Evolutionary conservation across 2,797 vertebrate species (phyloP).

Genomic region (Pampus argenteus): DNA sequence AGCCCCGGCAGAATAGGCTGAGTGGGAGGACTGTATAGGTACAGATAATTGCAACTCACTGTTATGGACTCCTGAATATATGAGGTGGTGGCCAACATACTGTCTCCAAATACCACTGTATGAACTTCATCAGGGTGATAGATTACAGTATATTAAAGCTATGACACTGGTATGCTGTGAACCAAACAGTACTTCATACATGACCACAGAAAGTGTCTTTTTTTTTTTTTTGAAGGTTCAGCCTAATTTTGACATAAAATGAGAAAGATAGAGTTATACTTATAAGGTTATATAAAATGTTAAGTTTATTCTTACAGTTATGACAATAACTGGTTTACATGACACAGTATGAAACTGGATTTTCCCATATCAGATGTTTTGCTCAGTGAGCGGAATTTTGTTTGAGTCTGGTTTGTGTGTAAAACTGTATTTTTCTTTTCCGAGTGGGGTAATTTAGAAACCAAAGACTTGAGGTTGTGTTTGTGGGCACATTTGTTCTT

Average conservation of each 20-base stretch:
- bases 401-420: slow-evolving; percentile 25
- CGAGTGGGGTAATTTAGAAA: slow-evolving; percentile 31
- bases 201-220: not conserved
- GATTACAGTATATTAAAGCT: slow-evolving; percentile 60
- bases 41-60: slow-evolving; percentile 81
- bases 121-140: slow-evolving; percentile 58
- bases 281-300: slow-evolving; percentile 12
- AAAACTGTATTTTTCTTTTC: slow-evolving; percentile 24
- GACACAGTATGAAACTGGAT: not conserved
- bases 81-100: slow-evolving; percentile 69
- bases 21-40: slow-evolving; percentile 82
- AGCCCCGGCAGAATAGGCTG: slow-evolving; percentile 76
- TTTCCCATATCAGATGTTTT: slow-evolving; percentile 33
- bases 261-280: slow-evolving; percentile 7
- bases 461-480: slow-evolving; percentile 14
- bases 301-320: not conserved
- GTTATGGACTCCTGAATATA: slow-evolving; percentile 80
- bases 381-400: slow-evolving; percentile 39
- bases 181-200: slow-evolving; percentile 27
- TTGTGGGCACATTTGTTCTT: slow-evolving; percentile 48
- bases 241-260: slow-evolving; percentile 12
- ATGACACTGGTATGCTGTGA: slow-evolving; percentile 39
- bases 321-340: not conserved
- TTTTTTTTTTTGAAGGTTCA: slow-evolving; percentile 38
- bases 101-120: slow-evolving; percentile 65